A percentile compares a stretch with the other conserved stretches of the same genome.
Evolutionary conservation across 2,797 vertebrate genomes (phyloP).

Genomic region (Amphiprion clarkii): DNA sequence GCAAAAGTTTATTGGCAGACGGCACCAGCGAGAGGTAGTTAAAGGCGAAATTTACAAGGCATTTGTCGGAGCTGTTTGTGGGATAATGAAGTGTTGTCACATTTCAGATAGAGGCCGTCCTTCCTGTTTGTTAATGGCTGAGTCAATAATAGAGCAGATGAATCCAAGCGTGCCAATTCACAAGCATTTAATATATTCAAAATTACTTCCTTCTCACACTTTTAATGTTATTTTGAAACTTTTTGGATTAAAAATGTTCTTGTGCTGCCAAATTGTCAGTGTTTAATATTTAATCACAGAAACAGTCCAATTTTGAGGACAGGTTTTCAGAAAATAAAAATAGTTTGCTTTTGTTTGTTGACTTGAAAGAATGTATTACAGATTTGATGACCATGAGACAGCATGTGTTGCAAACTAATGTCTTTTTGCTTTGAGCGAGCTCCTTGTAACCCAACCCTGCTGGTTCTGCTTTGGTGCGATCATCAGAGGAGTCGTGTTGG

Average conservation of each 20-base stretch:
- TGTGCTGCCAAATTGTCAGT: background rate
- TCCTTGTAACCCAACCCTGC: background rate
- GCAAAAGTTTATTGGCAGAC: constrained; percentile 39
- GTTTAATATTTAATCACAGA: background rate
- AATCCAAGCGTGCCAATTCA: background rate
- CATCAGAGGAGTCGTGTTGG: constrained; percentile 49
- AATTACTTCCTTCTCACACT: no score
- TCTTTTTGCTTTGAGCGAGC: constrained; percentile 1
- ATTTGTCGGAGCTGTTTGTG: constrained; percentile 24
- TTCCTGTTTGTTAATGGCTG: constrained; percentile 14
- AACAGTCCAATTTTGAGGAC: background rate
- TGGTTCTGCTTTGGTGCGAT: constrained; percentile 44
- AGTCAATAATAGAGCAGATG: background rate
- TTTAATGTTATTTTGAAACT: no score
- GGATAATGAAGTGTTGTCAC: constrained; percentile 15
- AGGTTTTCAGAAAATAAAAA: background rate
- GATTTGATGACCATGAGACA: background rate
- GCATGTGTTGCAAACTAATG: background rate
- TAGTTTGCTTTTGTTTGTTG: background rate
- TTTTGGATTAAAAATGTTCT: no score
- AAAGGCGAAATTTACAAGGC: constrained; percentile 7
- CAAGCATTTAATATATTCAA: background rate
- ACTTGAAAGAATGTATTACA: background rate
- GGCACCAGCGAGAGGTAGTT: constrained; percentile 5
- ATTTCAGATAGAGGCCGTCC: background rate